Evolutionary conservation across 92 coral and sea anemone genomes (phyloP).

Genomic region (Porites cylindrica): DNA sequence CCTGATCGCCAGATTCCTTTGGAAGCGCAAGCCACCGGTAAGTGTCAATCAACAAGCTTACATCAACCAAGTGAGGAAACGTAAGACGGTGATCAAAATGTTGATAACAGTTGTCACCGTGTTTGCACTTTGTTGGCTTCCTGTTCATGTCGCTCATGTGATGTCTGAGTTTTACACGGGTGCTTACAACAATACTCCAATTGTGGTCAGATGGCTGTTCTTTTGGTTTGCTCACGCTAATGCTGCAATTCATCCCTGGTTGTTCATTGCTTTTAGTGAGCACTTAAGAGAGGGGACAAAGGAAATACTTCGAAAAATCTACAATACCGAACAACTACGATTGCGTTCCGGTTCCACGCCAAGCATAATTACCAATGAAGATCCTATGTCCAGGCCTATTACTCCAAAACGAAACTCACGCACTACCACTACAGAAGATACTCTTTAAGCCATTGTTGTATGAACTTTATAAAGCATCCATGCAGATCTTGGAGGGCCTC

Average conservation of each 20-base stretch:
- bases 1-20: conserved; percentile 19
- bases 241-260: conserved; percentile 46
- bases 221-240: conserved; percentile 29
- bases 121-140: conserved; percentile 36
- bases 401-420: not conserved
- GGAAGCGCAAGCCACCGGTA: conserved; percentile 46
- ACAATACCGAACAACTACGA: not conserved
- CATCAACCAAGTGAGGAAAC: not conserved
- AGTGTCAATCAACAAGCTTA: not conserved
- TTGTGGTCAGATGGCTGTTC: not conserved
- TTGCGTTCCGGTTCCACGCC: not conserved
- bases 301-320: not conserved
- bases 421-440: not conserved
- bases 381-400: not conserved
- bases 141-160: conserved; percentile 24
- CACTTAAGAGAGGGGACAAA: conserved; percentile 11
- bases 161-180: not conserved
- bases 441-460: not conserved
- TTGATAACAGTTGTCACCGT: conserved; percentile 33
- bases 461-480: too few relatives aligned
- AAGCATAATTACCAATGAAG: not conserved
- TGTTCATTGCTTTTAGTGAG: conserved; percentile 40
- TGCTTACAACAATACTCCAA: not conserved
- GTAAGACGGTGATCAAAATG: conserved; percentile 29
- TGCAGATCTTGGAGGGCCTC: too few relatives aligned